These are phyloP conservation scores for Fregetta grallaria DNA, from an alignment of 2,113 vertebrate species.

Conservation along the genomic window DNA sequence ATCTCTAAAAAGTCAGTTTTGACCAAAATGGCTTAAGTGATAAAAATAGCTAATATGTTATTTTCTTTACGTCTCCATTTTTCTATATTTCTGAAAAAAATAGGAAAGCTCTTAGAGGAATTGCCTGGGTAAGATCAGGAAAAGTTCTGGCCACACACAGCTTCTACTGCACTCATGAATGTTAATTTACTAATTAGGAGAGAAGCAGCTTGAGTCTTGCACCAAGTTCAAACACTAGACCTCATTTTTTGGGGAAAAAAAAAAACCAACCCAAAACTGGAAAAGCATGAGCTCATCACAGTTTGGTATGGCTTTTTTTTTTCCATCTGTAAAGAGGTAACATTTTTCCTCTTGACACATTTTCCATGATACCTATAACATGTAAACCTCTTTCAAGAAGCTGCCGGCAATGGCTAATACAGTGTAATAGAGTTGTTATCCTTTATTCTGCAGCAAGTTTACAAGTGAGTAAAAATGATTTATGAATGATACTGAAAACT, in stretches of 20 bases:
- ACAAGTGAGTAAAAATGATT: conserved; percentile 2
- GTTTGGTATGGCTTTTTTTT: neutral
- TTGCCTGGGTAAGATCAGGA: neutral
- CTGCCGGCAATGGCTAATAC: neutral
- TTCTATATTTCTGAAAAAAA: neutral
- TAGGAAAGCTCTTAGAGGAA: neutral
- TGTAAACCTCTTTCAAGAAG: neutral
- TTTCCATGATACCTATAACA: neutral
- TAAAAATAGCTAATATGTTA: neutral
- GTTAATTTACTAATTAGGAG: neutral
- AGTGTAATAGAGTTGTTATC: neutral
- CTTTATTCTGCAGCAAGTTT: conserved; percentile 15
- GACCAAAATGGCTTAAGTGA: neutral
- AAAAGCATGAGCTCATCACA: neutral
- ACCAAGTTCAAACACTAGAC: neutral
- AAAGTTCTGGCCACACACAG: neutral
- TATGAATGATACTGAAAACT: neutral
- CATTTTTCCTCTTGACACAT: neutral
- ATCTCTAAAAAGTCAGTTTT: conserved; percentile 3
- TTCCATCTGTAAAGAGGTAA: neutral
- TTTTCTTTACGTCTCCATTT: neutral
- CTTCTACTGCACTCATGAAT: neutral
- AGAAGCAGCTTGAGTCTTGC: neutral
- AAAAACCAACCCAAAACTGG: rapidly evolving
- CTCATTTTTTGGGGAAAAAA: neutral